Evolutionary conservation across 1,140 invertebrate species (phyloP).

Genomic region (Brachionus rotundiformis): DNA sequence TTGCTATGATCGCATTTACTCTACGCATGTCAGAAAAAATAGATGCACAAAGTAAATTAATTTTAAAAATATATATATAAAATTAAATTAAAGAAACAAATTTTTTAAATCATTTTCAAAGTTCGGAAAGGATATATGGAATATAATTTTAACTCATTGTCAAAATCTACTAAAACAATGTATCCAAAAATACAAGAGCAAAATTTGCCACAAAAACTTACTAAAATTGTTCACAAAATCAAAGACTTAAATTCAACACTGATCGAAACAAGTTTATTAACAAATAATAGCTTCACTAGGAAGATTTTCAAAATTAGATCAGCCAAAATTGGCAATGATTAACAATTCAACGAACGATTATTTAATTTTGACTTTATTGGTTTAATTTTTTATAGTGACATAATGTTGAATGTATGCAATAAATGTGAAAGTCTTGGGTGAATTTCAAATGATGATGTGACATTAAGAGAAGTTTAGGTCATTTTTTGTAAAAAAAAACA

Average conservation of each 20-base stretch:
- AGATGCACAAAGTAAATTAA: slow-evolving; percentile 47
- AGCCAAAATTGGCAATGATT: background rate
- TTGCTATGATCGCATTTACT: slow-evolving; percentile 50
- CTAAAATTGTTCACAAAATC: background rate
- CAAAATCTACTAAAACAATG: slow-evolving; percentile 30
- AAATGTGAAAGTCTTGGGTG: background rate
- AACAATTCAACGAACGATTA: background rate
- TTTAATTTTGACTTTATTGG: background rate
- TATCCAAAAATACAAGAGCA: background rate
- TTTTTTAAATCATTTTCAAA: background rate
- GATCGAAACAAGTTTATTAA: background rate
- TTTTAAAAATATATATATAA: background rate
- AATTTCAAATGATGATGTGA: background rate
- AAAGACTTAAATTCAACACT: background rate
- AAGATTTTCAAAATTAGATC: background rate
- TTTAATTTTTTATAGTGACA: background rate
- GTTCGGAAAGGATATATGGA: slow-evolving; percentile 35
- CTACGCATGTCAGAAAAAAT: slow-evolving; percentile 50
- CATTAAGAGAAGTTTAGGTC: background rate
- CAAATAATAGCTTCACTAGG: background rate
- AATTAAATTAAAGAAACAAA: background rate
- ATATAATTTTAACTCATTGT: slow-evolving; percentile 16
- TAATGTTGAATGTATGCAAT: background rate
- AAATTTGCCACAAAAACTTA: background rate
- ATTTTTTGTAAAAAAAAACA: too few relatives aligned